These are phyloP conservation scores for Tromatobia lineatoria DNA, from an alignment of 2,888 invertebrate species.

Conservation along the genomic window DNA sequence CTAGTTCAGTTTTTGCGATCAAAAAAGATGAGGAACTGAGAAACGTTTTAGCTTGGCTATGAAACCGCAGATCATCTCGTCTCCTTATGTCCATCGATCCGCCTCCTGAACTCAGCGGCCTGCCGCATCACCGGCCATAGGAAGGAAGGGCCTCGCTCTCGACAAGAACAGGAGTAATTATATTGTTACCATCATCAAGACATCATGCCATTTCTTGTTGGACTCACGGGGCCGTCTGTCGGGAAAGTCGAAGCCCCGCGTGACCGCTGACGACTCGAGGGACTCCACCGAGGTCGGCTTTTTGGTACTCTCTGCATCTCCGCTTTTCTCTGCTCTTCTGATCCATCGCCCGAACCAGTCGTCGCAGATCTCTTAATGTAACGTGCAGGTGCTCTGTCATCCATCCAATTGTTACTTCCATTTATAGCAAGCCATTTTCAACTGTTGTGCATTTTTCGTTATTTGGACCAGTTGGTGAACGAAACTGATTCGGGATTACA, in stretches of 20 bases:
- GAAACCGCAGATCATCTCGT: constrained; percentile 48
- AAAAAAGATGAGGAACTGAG: constrained; percentile 2
- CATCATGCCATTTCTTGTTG: constrained; percentile 66
- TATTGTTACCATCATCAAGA: constrained; percentile 74
- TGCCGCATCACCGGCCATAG: constrained; percentile 33
- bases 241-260: constrained; percentile 47
- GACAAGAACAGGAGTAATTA: constrained; percentile 71
- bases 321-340: constrained; percentile 31
- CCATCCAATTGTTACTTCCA: constrained; percentile 39
- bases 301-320: constrained; percentile 60
- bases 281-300: constrained; percentile 57
- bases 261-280: constrained; percentile 46
- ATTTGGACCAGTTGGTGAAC: constrained; percentile 2
- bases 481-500: too few species aligned
- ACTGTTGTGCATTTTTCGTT: constrained; percentile 28
- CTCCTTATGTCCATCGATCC: constrained; percentile 59
- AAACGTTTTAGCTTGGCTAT: constrained; percentile 26
- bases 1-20: constrained; percentile 1
- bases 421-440: constrained; percentile 33
- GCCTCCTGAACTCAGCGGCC: constrained; percentile 38
- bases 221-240: constrained; percentile 47
- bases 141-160: constrained; percentile 19
- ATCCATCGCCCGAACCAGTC: constrained; percentile 14
- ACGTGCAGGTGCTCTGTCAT: constrained; percentile 53
- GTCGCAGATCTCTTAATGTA: constrained; percentile 39